These are phyloP conservation scores for Porphyrio hochstetteri DNA, from an alignment of 2,113 vertebrate species.

Conservation along the genomic window DNA sequence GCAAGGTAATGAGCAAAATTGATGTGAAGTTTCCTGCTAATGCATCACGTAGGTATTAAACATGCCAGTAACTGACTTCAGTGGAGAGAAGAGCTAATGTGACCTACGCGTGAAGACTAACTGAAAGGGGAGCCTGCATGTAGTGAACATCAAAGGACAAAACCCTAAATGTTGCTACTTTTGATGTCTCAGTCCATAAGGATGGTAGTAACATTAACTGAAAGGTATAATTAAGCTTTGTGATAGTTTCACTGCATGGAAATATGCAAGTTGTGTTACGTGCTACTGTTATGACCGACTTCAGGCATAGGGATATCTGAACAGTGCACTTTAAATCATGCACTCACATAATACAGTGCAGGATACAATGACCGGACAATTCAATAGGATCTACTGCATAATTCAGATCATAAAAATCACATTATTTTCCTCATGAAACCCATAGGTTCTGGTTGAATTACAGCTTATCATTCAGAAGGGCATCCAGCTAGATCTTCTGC, in stretches of 20 bases:
- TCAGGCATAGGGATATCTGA: neutral
- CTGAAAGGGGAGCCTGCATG: fast-evolving
- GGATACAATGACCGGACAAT: neutral
- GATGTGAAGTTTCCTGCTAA: neutral
- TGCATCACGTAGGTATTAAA: neutral
- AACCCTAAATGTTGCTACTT: neutral
- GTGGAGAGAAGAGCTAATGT: neutral
- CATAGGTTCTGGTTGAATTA: neutral
- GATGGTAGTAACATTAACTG: neutral
- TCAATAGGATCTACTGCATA: neutral
- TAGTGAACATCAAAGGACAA: neutral
- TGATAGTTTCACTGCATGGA: neutral
- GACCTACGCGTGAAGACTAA: neutral
- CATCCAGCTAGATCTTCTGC: neutral
- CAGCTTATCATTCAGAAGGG: neutral
- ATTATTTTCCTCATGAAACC: neutral
- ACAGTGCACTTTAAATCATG: neutral
- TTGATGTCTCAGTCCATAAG: neutral
- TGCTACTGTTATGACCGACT: neutral
- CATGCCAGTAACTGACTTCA: neutral
- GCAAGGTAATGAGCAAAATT: neutral
- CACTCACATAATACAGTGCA: neutral
- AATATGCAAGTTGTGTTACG: neutral
- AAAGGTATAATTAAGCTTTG: neutral
- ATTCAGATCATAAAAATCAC: neutral